Percentiles rank a stretch among this genome's conserved stretches.
These are phyloP conservation scores for Helicoverpa armigera DNA, from an alignment of 1,140 invertebrate genomes.

Conservation along the genomic window DNA sequence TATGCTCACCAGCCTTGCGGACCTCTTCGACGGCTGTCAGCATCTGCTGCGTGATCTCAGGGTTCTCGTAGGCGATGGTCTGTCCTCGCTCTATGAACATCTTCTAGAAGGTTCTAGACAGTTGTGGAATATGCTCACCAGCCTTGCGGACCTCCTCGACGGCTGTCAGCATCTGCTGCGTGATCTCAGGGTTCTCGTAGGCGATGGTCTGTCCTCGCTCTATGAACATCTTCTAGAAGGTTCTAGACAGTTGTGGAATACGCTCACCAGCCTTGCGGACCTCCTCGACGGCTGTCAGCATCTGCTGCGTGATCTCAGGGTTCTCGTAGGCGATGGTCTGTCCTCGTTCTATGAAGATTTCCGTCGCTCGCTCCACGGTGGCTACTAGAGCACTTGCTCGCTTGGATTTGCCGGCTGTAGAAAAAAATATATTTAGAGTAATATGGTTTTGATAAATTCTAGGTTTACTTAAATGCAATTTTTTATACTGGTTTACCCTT, in stretches of 20 bases:
- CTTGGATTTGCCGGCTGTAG: conserved; percentile 93
- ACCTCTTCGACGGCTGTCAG: conserved; percentile 98
- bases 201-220: no score
- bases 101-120: not conserved
- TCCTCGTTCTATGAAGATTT: conserved; percentile 98
- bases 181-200: no score
- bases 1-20: conserved; percentile 91
- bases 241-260: not conserved
- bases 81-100: no score
- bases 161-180: conserved; percentile 97
- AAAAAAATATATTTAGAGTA: not conserved
- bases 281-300: conserved; percentile 98
- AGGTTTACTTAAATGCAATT: no score
- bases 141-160: conserved; percentile 98
- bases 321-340: conserved; percentile 99
- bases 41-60: conserved; percentile 98
- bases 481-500: no score
- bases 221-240: not conserved
- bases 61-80: conserved; percentile 95
- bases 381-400: conserved; percentile 97
- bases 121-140: conserved; percentile 83
- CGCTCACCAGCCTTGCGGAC: conserved; percentile 94
- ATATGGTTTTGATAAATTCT: no score
- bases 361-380: conserved; percentile 98
- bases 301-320: conserved; percentile 98